Conservation (phyloP, 2,113 vertebrate species). For the Zeus faber region DNA sequence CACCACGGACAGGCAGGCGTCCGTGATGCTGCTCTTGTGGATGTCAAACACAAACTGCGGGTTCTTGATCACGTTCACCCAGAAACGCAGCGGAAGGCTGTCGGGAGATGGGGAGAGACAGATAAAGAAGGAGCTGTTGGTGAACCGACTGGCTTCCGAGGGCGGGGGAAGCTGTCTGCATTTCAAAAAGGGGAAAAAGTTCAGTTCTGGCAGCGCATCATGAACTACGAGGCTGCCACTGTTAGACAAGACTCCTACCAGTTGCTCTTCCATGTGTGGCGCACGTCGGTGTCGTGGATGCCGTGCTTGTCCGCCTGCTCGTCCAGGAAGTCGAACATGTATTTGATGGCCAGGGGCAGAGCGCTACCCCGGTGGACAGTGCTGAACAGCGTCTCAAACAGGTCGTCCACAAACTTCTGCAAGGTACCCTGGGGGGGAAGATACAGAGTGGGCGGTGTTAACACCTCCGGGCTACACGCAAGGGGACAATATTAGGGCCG, state of each 20-base stretch:
- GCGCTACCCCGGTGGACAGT: conserved; percentile 88
- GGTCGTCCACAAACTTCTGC: conserved; percentile 76
- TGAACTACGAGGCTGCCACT: too few species aligned
- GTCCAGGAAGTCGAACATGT: conserved; percentile 96
- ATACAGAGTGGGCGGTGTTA: background rate
- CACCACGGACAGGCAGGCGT: conserved; percentile 92
- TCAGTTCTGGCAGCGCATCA: conserved; percentile 89
- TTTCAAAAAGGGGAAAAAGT: conserved; percentile 86
- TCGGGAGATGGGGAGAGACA: background rate
- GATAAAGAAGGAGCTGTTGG: background rate
- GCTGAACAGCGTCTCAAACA: conserved; percentile 85
- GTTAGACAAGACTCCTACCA: too few species aligned
- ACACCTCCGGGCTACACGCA: too few species aligned
- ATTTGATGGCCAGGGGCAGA: conserved; percentile 92
- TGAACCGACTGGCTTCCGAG: background rate
- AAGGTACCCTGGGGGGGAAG: conserved; percentile 78
- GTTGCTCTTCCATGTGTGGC: conserved; percentile 98
- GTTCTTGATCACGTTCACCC: conserved; percentile 97
- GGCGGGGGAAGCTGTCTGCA: background rate
- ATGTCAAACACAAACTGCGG: conserved; percentile 96
- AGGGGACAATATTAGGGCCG: too few species aligned
- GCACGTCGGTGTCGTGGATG: conserved; percentile 90
- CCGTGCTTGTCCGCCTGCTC: conserved; percentile 91
- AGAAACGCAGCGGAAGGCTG: conserved; percentile 92
- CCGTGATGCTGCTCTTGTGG: conserved; percentile 94